Evolutionary conservation across 2,888 invertebrate species (phyloP), one percentile per base, ranked within the genome.

Genomic region (Fabriciana adippe): DNA sequence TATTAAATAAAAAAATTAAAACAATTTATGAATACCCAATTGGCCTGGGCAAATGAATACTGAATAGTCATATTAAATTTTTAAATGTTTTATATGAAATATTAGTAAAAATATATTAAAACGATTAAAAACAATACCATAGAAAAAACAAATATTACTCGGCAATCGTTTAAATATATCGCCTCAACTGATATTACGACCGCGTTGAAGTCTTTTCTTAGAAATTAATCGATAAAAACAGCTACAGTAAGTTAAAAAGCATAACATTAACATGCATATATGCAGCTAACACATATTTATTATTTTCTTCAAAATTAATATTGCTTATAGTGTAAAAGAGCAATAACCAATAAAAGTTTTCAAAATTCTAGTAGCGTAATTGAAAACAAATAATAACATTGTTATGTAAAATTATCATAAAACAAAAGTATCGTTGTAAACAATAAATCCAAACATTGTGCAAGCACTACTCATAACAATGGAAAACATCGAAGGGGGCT

Each of bases 391-490:
- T 18, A 47, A 55, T 51, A 64, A 64, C 69, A 71, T 53, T 64
- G 57, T 66, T 51, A 48, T 62, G 54, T 74, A 67, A 73, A 65
- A 65, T 68, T 55, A 60, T 59, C 53, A 71, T 61, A 71, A 75
- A 73, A 77, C 76, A 74, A 78, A n/a, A 79, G 79, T 74, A 70
- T 71, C 72, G 75, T 78, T 76, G 68, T 74, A 76, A 82, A 84
- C 80, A 86, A 84, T 83, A 83, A 79, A 79, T 79, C 68, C 69
- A 77, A 72, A 81, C 76, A 78, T 72, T 72, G 75, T 76, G 68
- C 75, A 70, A 70, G 72, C 71, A 67, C 67, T 55, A 65, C 73
- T 56, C 35, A 67, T 64, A 72, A 73, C 75, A 75, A 71, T 71
- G 73, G 74, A n/a, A 48, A 66, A 61, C 55, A 55, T 59, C 21